These are phyloP conservation scores for Philhelius pedissequus DNA, from an alignment of 2,888 invertebrate species.

Conservation along the genomic window DNA sequence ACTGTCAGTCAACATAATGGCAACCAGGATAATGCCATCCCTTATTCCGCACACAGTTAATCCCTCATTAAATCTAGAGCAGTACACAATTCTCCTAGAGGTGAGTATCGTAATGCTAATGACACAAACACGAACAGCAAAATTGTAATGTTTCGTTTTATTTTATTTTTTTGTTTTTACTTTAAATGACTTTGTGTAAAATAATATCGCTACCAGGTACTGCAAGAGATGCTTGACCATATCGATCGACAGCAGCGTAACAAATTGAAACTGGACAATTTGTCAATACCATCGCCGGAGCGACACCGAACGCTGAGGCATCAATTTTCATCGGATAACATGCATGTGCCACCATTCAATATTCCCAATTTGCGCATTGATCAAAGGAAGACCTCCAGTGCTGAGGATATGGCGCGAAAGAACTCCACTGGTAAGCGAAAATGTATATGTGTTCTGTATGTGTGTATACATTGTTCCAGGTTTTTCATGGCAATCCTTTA, in stretches of 20 bases:
- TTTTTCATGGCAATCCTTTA: neutral
- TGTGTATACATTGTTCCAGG: neutral
- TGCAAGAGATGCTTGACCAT: constrained; percentile 95
- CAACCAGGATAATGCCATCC: constrained; percentile 94
- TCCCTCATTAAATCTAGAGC: constrained; percentile 89
- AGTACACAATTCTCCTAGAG: constrained; percentile 88
- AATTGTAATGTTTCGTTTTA: neutral
- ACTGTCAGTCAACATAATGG: constrained; percentile 93
- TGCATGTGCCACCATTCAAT: constrained; percentile 90
- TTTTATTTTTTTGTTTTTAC: neutral
- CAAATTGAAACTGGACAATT: constrained; percentile 91
- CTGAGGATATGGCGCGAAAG: constrained; percentile 94
- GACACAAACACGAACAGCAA: neutral
- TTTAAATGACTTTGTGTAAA: constrained; percentile 5
- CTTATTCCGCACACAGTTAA: constrained; percentile 95
- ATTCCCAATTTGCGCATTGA: constrained; percentile 93
- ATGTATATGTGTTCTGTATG: constrained; percentile 61
- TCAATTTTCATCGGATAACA: constrained; percentile 91
- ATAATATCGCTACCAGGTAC: constrained; percentile 80
- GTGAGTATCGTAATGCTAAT: constrained; percentile 70
- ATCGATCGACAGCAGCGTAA: constrained; percentile 93
- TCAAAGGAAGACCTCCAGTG: constrained; percentile 92
- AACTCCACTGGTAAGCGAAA: constrained; percentile 85
- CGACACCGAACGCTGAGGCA: constrained; percentile 87
- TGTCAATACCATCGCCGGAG: constrained; percentile 87